Evolutionary conservation across 2,113 vertebrate genomes (phyloP), one percentile per base, ranked within the genome.

Genomic region (Xiphias gladius): DNA sequence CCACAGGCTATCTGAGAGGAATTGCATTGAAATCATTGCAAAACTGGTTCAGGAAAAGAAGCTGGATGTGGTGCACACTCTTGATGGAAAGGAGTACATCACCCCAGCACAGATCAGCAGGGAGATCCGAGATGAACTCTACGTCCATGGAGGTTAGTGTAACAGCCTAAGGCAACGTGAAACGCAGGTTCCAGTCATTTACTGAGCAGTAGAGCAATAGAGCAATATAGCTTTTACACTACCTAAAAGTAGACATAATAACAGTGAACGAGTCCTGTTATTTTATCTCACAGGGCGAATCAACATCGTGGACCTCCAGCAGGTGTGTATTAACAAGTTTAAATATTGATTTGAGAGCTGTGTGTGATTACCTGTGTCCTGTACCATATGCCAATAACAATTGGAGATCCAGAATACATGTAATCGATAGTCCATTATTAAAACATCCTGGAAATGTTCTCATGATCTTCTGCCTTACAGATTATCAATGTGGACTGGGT

Each of bases 41-140:
- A 99, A 97, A 63, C 80, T 99, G 79, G 95, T 98, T 2, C 94
- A 96, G 2, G 97, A 99, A n/a, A 98, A 97, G 90, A 97, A 97
- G 88, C 73, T 99, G 90, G 97, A 99, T 64, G 98, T 99, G 66
- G 96, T 99, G 71, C 97, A 99, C 90, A 99, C 98, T 0, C 94
- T 99, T 19, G 98, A 99, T 87, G 98, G 98, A 2, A 99, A 99
- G 77, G 98, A 99, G 80, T 99, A 97, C 89, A 94, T 99, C 86
- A 99, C 98, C 72, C 97, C 98, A 17, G 94, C 96, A 1, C 98
- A 99, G 76, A 98, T 99, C 86, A 96, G 76, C 89, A 96, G 89
- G 78, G 98, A 99, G 92, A 97, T 99, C 85, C 95, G 88, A 0
- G 97, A 99, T 90, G 98, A 99, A 32, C 96, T 99, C n/a, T 96